These are phyloP conservation scores for Pelodytes ibericus DNA, from an alignment of 2,797 vertebrate genomes.

Conservation along the genomic window DNA sequence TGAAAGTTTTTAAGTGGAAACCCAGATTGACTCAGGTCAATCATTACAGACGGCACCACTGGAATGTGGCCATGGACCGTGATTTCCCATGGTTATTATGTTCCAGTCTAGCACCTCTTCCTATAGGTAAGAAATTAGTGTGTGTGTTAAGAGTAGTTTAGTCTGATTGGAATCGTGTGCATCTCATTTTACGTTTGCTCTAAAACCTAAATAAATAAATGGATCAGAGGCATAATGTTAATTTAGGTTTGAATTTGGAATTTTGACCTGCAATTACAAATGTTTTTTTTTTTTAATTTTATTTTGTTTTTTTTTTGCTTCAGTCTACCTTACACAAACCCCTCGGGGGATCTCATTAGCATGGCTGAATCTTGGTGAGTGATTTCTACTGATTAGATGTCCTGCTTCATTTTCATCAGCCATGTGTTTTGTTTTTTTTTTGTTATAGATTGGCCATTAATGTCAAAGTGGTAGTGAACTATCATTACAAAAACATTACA, in stretches of 20 bases:
- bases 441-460: background rate
- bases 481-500: background rate
- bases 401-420: slow-evolving; percentile 21
- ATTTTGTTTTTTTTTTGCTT: slow-evolving; percentile 14
- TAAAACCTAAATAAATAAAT: background rate
- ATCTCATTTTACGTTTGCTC: background rate
- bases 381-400: slow-evolving; percentile 36
- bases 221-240: background rate
- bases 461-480: background rate
- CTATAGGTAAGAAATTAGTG: background rate
- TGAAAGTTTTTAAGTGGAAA: background rate
- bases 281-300: slow-evolving; percentile 10
- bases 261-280: slow-evolving; percentile 15
- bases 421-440: too few relatives aligned
- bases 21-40: background rate
- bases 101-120: background rate
- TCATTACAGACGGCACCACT: background rate
- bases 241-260: background rate
- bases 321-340: slow-evolving; percentile 14
- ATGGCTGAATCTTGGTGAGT: slow-evolving; percentile 14
- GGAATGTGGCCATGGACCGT: background rate
- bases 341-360: slow-evolving; percentile 13
- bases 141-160: background rate
- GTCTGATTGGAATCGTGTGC: background rate
- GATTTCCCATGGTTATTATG: background rate